Evolutionary conservation across 2,113 vertebrate species (phyloP).

Genomic region (Psittacula cyanocephala): DNA sequence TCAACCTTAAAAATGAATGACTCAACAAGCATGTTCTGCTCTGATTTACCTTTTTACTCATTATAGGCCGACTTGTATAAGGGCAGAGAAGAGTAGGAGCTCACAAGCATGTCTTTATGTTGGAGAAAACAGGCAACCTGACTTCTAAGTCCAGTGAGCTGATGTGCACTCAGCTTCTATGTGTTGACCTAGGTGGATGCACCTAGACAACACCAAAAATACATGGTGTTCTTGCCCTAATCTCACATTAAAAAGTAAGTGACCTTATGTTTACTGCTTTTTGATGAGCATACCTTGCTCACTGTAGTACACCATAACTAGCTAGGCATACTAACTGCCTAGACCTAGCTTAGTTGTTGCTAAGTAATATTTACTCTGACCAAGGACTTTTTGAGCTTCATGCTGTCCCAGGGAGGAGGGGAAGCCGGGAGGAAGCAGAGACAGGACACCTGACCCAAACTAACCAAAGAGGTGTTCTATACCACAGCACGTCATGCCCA

Average conservation of each 20-base stretch:
- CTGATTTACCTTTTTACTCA: not conserved
- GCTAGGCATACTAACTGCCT: not conserved
- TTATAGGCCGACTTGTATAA: not conserved
- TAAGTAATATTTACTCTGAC: no score
- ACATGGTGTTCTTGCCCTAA: accelerated
- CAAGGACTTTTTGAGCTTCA: no score
- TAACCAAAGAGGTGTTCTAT: no score
- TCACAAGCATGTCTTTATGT: not conserved
- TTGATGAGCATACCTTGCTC: not conserved
- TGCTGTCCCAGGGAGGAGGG: no score
- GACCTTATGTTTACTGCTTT: not conserved
- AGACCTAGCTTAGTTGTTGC: not conserved
- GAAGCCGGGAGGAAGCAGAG: no score
- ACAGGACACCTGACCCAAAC: no score
- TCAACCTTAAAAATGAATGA: not conserved
- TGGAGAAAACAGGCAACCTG: not conserved
- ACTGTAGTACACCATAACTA: not conserved
- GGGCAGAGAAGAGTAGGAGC: not conserved
- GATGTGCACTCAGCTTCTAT: not conserved
- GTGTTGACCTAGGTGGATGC: not conserved
- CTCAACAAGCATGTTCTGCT: not conserved
- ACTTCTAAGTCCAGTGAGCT: not conserved
- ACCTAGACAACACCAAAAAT: not conserved
- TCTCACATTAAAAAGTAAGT: not conserved
- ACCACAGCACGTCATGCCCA: no score